Conservation (phyloP, 2,113 vertebrate species). For the Gopherus evgoodei region DNA sequence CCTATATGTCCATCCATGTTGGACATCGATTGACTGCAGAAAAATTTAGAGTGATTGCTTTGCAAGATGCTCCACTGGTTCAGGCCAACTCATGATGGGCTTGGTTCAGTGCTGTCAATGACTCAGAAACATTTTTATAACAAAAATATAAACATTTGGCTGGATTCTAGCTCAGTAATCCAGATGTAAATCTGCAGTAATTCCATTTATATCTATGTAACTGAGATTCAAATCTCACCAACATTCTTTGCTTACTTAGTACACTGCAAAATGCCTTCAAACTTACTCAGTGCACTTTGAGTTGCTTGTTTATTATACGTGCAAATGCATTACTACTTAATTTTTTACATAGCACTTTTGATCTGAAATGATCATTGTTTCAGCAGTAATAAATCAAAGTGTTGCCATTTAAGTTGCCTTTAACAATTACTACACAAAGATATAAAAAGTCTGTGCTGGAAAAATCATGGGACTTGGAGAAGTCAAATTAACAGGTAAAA, state of each 20-base stretch:
- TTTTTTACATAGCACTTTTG: not conserved
- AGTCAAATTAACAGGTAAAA: not conserved
- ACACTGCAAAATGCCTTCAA: not conserved
- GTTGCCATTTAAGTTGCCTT: not conserved
- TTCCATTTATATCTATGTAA: not conserved
- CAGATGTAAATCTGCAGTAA: not conserved
- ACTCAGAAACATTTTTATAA: not conserved
- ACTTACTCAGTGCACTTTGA: not conserved
- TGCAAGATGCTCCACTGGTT: too few species aligned
- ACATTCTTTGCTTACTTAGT: not conserved
- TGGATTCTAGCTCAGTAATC: not conserved
- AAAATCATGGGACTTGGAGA: not conserved
- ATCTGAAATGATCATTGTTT: not conserved
- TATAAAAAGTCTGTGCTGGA: not conserved
- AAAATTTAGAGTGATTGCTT: too few species aligned
- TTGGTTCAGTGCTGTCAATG: not conserved
- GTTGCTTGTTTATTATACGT: too few species aligned
- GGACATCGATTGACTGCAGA: too few species aligned
- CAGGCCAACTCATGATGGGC: too few species aligned
- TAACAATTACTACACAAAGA: not conserved
- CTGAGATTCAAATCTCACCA: not conserved
- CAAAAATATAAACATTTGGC: not conserved
- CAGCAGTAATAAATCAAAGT: not conserved
- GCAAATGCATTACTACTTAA: not conserved
- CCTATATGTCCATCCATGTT: too few species aligned